These are phyloP conservation scores for Diaperis boleti DNA, from an alignment of 2,888 invertebrate species.

Conservation along the genomic window DNA sequence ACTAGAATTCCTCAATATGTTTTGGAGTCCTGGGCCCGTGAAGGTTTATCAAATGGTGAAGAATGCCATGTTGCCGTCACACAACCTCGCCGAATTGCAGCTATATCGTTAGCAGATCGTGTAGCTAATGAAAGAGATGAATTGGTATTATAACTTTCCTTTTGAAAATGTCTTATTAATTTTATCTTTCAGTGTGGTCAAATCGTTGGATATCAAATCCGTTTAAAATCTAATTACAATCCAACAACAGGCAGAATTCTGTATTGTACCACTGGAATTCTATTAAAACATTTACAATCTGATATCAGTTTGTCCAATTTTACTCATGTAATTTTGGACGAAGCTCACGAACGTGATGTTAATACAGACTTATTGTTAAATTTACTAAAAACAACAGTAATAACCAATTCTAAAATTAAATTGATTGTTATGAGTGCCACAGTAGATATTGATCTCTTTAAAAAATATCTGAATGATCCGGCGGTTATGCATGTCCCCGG, in stretches of 20 bases:
- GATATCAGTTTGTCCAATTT: conserved; percentile 69
- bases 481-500: conserved; percentile 67
- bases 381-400: conserved; percentile 70
- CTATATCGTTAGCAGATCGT: conserved; percentile 75
- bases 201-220: conserved; percentile 77
- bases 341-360: conserved; percentile 79
- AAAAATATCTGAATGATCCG: conserved; percentile 67
- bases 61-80: conserved; percentile 73
- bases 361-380: conserved; percentile 76
- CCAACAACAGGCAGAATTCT: conserved; percentile 72
- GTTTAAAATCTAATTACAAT: conserved; percentile 70
- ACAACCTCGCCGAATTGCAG: conserved; percentile 78
- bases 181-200: conserved; percentile 68
- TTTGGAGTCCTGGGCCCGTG: conserved; percentile 67
- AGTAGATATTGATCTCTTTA: conserved; percentile 73
- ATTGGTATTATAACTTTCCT: no score
- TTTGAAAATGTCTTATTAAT: no score
- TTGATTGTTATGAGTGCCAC: conserved; percentile 82
- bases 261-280: conserved; percentile 77
- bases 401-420: conserved; percentile 70
- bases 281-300: conserved; percentile 63
- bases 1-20: conserved; percentile 77
- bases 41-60: conserved; percentile 51
- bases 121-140: conserved; percentile 76
- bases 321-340: conserved; percentile 79